Evolutionary conservation across 2,113 vertebrate genomes (phyloP).

Genomic region (Pterocles gutturalis): DNA sequence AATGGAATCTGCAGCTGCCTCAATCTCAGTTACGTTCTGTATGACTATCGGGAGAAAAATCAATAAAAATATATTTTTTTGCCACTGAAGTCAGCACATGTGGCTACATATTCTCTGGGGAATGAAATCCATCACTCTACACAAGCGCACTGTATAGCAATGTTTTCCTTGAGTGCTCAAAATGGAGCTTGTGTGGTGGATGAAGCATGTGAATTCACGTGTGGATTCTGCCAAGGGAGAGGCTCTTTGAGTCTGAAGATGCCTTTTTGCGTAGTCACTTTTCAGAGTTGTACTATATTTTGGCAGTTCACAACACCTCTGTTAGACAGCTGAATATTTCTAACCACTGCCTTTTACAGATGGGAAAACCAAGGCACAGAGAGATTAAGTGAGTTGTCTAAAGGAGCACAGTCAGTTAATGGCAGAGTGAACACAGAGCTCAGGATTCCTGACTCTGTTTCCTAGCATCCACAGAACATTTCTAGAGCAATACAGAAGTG

Average conservation of each 20-base stretch:
- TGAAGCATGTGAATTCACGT: neutral
- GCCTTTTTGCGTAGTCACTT: slow-evolving; percentile 54
- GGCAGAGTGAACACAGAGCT: neutral
- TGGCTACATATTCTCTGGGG: neutral
- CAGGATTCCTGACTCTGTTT: neutral
- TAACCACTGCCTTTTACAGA: neutral
- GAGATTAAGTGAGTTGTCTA: neutral
- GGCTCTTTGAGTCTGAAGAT: slow-evolving; percentile 10
- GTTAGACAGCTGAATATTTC: neutral
- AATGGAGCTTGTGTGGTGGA: neutral
- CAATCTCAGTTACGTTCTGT: neutral
- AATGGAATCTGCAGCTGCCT: slow-evolving; percentile 42
- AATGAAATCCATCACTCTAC: neutral
- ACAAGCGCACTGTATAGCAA: neutral
- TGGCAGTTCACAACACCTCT: neutral
- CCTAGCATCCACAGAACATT: neutral
- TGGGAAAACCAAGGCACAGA: neutral
- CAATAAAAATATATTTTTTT: slow-evolving; percentile 26
- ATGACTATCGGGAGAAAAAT: neutral
- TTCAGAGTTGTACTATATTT: neutral
- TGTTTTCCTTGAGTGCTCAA: neutral
- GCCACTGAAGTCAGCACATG: slow-evolving; percentile 13
- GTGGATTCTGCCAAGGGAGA: slow-evolving; percentile 9
- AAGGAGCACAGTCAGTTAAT: neutral
- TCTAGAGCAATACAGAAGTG: neutral